Percentiles rank a stretch among this genome's conserved stretches.
These are phyloP conservation scores for Tapera naevia DNA, from an alignment of 2,797 vertebrate species.

Conservation along the genomic window DNA sequence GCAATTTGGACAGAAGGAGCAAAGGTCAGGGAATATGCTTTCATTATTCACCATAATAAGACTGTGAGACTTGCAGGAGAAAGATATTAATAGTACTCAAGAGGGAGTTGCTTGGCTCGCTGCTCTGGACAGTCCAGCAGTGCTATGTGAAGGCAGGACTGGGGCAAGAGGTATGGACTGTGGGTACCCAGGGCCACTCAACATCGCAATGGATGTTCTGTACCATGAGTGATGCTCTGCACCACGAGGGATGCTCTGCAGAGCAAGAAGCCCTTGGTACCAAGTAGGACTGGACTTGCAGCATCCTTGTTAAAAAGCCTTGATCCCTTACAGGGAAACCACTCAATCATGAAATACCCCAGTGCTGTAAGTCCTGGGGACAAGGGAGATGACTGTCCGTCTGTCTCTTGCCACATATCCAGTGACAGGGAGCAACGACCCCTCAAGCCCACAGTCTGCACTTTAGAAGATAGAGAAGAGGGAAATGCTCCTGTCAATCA, in stretches of 20 bases:
- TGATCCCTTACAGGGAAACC: background rate
- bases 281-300: fast-evolving
- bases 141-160: background rate
- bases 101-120: constrained; percentile 30
- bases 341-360: background rate
- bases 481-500: background rate
- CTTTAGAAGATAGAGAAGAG: background rate
- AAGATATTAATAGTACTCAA: constrained; percentile 52
- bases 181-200: background rate
- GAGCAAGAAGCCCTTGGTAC: background rate
- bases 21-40: background rate
- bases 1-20: background rate
- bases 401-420: background rate
- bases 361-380: background rate
- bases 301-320: background rate
- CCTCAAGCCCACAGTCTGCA: background rate
- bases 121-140: background rate
- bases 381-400: background rate
- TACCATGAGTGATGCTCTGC: no score
- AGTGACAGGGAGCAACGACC: background rate
- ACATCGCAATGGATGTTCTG: fast-evolving
- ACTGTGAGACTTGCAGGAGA: constrained; percentile 18
- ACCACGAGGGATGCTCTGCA: background rate
- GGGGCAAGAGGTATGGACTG: background rate
- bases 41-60: constrained; percentile 57